A percentile compares a stretch with the other conserved stretches of the same genome.
These are phyloP conservation scores for Brachyopa scutellaris DNA, from an alignment of 2,888 invertebrate species.

Conservation along the genomic window DNA sequence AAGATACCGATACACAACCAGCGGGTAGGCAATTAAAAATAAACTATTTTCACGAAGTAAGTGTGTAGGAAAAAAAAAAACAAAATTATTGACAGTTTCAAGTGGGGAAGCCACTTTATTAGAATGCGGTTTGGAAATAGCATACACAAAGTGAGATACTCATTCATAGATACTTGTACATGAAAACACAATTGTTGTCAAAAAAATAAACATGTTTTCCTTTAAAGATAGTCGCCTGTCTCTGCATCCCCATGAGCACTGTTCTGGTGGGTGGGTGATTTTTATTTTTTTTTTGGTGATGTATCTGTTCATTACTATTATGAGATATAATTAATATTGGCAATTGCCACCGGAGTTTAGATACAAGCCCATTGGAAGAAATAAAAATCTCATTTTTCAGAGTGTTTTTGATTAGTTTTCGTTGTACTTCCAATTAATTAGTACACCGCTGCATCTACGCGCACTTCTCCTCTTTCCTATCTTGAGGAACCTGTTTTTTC, in stretches of 20 bases:
- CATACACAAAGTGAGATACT: too few species aligned
- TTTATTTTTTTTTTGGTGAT: too few species aligned
- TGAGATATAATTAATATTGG: slow-evolving; percentile 54
- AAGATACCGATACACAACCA: slow-evolving; percentile 55
- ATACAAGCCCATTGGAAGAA: not conserved
- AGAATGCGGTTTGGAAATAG: slow-evolving; percentile 32
- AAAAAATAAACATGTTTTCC: slow-evolving; percentile 1
- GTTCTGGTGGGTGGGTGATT: not conserved
- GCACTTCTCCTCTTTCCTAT: not conserved
- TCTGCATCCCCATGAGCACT: not conserved
- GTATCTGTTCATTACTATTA: slow-evolving; percentile 38
- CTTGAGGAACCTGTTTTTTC: slow-evolving; percentile 29
- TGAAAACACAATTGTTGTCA: slow-evolving; percentile 19
- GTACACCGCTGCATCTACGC: slow-evolving; percentile 26
- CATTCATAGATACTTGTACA: slow-evolving; percentile 7
- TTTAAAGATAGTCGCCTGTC: too few species aligned
- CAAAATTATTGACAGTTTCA: slow-evolving; percentile 45
- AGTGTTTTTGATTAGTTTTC: slow-evolving; percentile 62
- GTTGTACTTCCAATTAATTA: slow-evolving; percentile 59
- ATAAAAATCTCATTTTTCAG: slow-evolving; percentile 37
- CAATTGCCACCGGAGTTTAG: slow-evolving; percentile 61
- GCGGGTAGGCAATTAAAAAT: slow-evolving; percentile 50
- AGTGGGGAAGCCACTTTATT: slow-evolving; percentile 42
- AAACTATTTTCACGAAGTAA: slow-evolving; percentile 48
- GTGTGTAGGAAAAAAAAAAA: slow-evolving; percentile 16